Evolutionary conservation across 2,113 vertebrate species (phyloP).

Genomic region (Ovis canadensis): DNA sequence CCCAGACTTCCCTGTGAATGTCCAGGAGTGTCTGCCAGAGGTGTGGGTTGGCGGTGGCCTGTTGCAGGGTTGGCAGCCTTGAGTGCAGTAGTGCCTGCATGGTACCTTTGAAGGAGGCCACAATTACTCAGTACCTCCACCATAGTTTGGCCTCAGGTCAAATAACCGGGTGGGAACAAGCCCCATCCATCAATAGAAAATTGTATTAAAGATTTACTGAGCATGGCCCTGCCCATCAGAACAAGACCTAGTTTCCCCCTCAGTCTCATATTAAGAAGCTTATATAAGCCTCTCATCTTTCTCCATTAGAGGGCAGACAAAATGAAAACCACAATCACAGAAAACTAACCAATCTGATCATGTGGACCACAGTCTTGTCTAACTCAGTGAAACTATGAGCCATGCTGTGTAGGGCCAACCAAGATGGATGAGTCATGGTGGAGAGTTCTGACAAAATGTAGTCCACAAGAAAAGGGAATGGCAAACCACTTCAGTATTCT

Average conservation of each 20-base stretch:
- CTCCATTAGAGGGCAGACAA: not conserved
- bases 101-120: not conserved
- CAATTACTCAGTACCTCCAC: not conserved
- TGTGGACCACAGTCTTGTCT: not conserved
- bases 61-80: not conserved
- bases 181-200: not conserved
- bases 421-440: not conserved
- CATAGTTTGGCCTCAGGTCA: not conserved
- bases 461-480: not conserved
- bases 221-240: not conserved
- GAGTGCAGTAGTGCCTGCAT: not conserved
- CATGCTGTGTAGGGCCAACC: not conserved
- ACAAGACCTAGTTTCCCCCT: not conserved
- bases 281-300: not conserved
- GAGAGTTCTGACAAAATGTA: not conserved
- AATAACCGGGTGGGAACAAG: not conserved
- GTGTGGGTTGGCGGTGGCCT: fast-evolving
- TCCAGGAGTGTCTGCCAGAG: not conserved
- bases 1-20: not conserved
- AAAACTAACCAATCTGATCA: not conserved
- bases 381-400: not conserved
- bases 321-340: not conserved
- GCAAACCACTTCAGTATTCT: not conserved
- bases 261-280: not conserved
- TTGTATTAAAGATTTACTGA: not conserved